Evolutionary conservation across 2,797 vertebrate species (phyloP), one percentile per base, ranked within the genome.

Genomic region (Thripadectes ignobilis): DNA sequence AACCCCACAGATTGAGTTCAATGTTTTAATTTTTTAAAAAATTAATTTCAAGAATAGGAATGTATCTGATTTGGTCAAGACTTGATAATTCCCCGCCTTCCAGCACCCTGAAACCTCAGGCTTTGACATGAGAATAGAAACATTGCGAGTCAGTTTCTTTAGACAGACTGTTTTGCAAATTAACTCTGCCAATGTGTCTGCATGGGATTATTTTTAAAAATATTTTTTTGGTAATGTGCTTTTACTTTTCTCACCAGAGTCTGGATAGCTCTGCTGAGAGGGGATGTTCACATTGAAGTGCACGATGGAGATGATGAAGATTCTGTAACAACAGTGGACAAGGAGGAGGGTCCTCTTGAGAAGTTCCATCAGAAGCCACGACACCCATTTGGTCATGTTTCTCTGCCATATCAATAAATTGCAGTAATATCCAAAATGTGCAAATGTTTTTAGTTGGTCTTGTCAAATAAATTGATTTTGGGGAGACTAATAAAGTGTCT

Each of bases 221-320:
- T 14, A 27, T 27, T 27, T 62, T 68, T 9, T 49, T 84, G 82
- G 10, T 48, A 59, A 79, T 10, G 9, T 4, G 5, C 16, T 74
- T 86, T 51, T 73, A 23, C 23, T 73, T 89, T 73, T 52, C 52
- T 39, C 10, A 26, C 32, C 85, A 78, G 61, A 19, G 71, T 83
- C 68, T 39, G 38, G 54, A 15, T 22, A 67, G 57, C 63, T 7
- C 3, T 76, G 39, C 39, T 80, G 72, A 71, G 67, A 62, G 17
- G n/a, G 6, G 12, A 12, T 45, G 41, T 59, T 86, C 49, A 17
- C 38, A 14, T 39, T 74, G 48, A 61, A 62, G 43, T 15, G 17
- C 19, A 3, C 0, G 0, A 27, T 61, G 41, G 10, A 27, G 34
- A 55, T 55, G 48, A 63, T 1, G 11, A 59, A 32, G 29, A 38